Base-by-base conservation (phyloP, 2,888 invertebrate genomes). In the Disparrhopalites patrizii region DNA sequence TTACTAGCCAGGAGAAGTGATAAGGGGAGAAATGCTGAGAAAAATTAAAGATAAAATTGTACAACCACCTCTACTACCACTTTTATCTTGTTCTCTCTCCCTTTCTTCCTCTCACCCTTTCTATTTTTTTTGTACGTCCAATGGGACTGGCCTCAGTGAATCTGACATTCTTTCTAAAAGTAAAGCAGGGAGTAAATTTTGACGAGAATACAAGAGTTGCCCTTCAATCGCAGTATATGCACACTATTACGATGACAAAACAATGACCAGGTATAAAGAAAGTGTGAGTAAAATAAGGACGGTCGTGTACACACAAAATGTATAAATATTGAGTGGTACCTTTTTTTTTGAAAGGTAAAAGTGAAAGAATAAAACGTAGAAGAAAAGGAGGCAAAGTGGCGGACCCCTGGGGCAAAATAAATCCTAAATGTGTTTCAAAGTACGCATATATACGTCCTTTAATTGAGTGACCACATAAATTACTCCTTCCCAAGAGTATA, bases 401-500 rank as follows among this genome's bases (percentile, higher is more conserved):
- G 57, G 30, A 15, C 56, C 8, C 47, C 36, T 28, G 25, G 36
- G 58, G 51, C 25, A 50, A 36, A 36, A n/a, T n/a, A n/a, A n/a
- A n/a, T n/a, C n/a, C n/a, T n/a, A n/a, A n/a, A n/a, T n/a, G n/a
- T n/a, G n/a, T 65, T 56, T 57, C 52, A 18, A n/a, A 18, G 33
- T 50, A 61, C 61, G 36, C 51, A n/a, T n/a, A n/a, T 36, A 52
- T 61, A 61, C 52, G 51, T 51, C 27, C 47, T 47, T 68, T 68
- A 68, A 68, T 68, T 68, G 68, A 68, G 68, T 68, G 68, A 66
- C 66, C 68, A 68, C 68, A 68, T 68, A 68, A 68, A 68, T 68
- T 68, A 68, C 64, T 68, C 57, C 61, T 61, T 61, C 43, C 33
- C 57, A 31, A 63, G 58, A n/a, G n/a, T n/a, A n/a, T 54, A 66